Conservation (phyloP, 1,140 invertebrate genomes). For the Ceratina japonica region DNA sequence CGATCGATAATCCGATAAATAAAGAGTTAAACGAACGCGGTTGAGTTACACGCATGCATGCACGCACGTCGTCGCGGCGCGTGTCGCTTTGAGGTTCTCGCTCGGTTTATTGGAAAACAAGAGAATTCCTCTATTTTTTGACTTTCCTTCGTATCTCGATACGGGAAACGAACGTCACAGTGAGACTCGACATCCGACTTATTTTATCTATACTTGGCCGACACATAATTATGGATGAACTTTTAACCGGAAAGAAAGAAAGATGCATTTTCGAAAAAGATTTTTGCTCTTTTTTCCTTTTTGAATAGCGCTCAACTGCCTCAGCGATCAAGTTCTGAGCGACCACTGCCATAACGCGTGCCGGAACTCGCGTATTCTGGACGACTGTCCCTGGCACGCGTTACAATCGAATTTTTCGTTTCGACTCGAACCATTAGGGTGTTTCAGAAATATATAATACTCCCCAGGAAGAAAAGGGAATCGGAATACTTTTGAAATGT, state of each 20-base stretch:
- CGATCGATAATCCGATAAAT: too few relatives aligned
- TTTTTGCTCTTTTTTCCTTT: conserved; percentile 39
- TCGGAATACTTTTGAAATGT: not conserved
- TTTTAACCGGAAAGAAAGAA: conserved; percentile 3
- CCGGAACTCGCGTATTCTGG: not conserved
- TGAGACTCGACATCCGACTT: conserved; percentile 18
- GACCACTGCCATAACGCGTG: conserved; percentile 70
- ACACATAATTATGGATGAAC: conserved; percentile 7
- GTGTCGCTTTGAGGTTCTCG: too few relatives aligned
- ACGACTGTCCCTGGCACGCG: not conserved
- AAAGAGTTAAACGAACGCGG: too few relatives aligned
- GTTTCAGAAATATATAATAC: conserved; percentile 5
- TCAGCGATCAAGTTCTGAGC: conserved; percentile 67
- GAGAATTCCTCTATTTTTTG: not conserved
- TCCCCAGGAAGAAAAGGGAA: not conserved
- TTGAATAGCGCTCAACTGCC: conserved; percentile 69
- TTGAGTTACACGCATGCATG: too few relatives aligned
- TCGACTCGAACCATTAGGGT: conserved; percentile 7
- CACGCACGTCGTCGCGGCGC: too few relatives aligned
- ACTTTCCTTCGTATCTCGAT: not conserved
- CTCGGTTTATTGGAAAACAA: too few relatives aligned
- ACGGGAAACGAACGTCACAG: not conserved
- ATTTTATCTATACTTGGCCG: conserved; percentile 28
- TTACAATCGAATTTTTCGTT: conserved; percentile 18
- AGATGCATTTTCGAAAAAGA: conserved; percentile 14